Conservation (phyloP, 64 coral and sea anemone genomes). For the Montipora efflorescens region DNA sequence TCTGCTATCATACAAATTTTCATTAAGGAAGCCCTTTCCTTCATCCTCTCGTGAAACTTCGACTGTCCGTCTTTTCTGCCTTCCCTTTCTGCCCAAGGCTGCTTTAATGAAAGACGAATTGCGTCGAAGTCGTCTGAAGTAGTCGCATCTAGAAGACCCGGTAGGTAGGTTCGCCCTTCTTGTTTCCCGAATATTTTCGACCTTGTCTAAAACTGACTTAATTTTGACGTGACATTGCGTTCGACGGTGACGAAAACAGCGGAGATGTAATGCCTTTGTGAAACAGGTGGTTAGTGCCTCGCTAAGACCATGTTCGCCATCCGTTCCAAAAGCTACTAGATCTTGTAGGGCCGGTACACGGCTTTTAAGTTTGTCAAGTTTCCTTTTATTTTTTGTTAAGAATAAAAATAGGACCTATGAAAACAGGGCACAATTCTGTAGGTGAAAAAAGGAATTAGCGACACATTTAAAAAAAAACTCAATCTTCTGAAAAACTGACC, state of each 20-base stretch:
- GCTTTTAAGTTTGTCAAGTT: slow-evolving; percentile 1
- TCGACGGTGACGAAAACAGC: background rate
- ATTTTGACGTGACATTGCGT: background rate
- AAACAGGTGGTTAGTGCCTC: slow-evolving; percentile 6
- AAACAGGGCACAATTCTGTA: background rate
- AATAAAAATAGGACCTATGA: background rate
- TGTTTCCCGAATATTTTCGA: background rate
- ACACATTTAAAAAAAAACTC: too few relatives aligned
- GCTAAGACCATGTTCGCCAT: background rate
- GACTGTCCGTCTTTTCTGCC: too few relatives aligned
- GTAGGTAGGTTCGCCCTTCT: background rate
- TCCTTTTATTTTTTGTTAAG: background rate
- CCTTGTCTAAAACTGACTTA: background rate
- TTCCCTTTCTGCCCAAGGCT: too few relatives aligned
- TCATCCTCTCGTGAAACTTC: too few relatives aligned
- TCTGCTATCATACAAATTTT: too few relatives aligned
- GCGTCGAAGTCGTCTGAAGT: too few relatives aligned
- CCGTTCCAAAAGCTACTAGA: background rate
- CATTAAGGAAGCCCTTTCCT: too few relatives aligned
- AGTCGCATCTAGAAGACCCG: too few relatives aligned
- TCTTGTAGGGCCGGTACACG: background rate
- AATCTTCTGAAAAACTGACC: too few relatives aligned
- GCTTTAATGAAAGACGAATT: too few relatives aligned
- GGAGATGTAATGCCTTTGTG: slow-evolving; percentile 4
- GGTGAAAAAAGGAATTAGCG: too few relatives aligned